A percentile compares a stretch with the other conserved stretches of the same genome.
phyloP scores from a whole-genome alignment of 2,888 invertebrate species.

The Baccha elongata region DNA sequence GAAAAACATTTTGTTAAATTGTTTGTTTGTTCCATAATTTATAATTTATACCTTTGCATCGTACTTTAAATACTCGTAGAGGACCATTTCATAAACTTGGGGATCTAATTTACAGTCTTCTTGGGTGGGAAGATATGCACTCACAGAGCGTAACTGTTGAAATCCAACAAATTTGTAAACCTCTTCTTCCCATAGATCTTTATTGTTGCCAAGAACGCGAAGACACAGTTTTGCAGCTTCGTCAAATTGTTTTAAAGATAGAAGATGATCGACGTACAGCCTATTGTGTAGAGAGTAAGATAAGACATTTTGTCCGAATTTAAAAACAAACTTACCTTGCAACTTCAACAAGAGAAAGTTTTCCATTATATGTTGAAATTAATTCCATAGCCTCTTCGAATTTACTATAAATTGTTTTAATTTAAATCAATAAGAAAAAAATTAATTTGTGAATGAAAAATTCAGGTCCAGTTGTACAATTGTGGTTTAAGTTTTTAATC shows the following conservation, averaged over 20 bases:
- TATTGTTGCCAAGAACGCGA: conserved; percentile 91
- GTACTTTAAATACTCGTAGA: conserved; percentile 94
- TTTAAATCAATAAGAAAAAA: too few species aligned
- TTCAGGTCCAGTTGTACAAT: too few species aligned
- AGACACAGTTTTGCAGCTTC: conserved; percentile 94
- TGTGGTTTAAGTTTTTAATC: too few species aligned
- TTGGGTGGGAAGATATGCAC: conserved; percentile 90
- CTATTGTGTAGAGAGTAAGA: conserved; percentile 72
- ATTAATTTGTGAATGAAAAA: not conserved
- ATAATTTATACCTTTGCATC: conserved; percentile 85
- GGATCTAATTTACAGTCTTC: conserved; percentile 89
- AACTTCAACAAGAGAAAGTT: conserved; percentile 78
- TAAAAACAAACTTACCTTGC: conserved; percentile 76
- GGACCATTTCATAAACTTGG: conserved; percentile 95
- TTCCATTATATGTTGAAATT: conserved; percentile 87
- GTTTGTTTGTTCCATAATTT: too few species aligned
- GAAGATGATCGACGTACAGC: conserved; percentile 91
- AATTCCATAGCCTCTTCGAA: conserved; percentile 94
- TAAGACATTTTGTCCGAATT: not conserved
- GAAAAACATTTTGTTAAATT: conserved; percentile 50
- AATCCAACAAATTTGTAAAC: conserved; percentile 94
- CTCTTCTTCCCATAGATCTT: conserved; percentile 94
- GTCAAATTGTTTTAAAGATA: conserved; percentile 88
- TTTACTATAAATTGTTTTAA: conserved; percentile 82
- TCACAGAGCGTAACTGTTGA: conserved; percentile 90